A percentile compares a stretch with the other conserved stretches of the same genome.
These are phyloP conservation scores for Xestia c-nigrum DNA, from an alignment of 2,888 invertebrate species.

Conservation along the genomic window DNA sequence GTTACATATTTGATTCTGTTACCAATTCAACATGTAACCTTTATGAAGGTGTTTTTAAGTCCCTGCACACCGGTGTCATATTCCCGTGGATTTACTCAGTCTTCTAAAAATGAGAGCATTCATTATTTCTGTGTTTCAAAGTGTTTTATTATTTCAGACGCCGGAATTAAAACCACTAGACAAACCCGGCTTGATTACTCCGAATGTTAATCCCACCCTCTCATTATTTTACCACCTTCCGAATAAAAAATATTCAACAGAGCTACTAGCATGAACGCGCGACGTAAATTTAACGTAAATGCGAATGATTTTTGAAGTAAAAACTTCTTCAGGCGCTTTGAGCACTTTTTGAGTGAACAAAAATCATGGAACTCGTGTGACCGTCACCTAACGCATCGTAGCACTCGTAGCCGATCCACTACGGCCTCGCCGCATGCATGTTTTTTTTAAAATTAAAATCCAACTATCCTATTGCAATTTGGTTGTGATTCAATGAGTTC, in stretches of 20 bases:
- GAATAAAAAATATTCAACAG: not conserved
- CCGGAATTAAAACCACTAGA: not conserved
- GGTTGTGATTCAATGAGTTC: too few relatives aligned
- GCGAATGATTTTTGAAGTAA: not conserved
- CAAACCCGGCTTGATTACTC: not conserved
- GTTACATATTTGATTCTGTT: too few relatives aligned
- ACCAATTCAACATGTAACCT: too few relatives aligned
- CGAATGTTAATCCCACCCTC: not conserved
- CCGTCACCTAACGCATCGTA: too few relatives aligned
- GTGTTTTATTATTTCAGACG: conserved; percentile 3
- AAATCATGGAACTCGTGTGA: too few relatives aligned
- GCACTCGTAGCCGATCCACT: too few relatives aligned
- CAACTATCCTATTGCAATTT: too few relatives aligned
- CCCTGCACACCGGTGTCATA: not conserved
- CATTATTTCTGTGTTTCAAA: not conserved
- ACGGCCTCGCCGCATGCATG: too few relatives aligned
- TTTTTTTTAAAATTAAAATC: too few relatives aligned
- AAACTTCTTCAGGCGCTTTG: too few relatives aligned
- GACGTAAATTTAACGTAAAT: not conserved
- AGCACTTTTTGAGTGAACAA: too few relatives aligned
- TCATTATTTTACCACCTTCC: conserved; percentile 36
- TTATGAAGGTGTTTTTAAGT: too few relatives aligned
- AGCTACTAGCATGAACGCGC: not conserved
- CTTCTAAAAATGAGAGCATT: not conserved
- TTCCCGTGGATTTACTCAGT: not conserved